Evolutionary conservation across 2,888 invertebrate genomes (phyloP).

Genomic region (Drosophila falleni): DNA sequence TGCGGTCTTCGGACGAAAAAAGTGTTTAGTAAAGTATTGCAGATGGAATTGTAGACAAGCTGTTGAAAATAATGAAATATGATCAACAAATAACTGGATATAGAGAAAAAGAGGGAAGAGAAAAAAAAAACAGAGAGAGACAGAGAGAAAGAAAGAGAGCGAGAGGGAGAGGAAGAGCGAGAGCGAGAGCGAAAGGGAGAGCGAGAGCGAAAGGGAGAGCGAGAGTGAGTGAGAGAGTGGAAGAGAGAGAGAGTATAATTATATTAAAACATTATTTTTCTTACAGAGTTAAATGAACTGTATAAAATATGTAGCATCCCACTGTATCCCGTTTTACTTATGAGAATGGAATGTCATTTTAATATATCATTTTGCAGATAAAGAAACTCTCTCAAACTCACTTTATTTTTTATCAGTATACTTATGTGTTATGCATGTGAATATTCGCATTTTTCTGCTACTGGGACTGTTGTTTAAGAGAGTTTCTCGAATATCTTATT

Average conservation of each 20-base stretch:
- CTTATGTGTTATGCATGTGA: constrained; percentile 8
- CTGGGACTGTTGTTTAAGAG: constrained; percentile 22
- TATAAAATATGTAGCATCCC: background rate
- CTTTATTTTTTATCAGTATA: constrained; percentile 36
- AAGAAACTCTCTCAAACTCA: constrained; percentile 29
- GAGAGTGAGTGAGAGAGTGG: background rate
- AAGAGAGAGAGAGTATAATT: too few species aligned
- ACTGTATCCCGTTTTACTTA: background rate
- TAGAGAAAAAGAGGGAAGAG: background rate
- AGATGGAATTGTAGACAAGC: constrained; percentile 24
- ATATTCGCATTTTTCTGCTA: constrained; percentile 44
- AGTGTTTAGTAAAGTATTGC: constrained; percentile 23
- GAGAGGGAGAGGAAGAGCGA: too few species aligned
- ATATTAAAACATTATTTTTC: too few species aligned
- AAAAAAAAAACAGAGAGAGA: background rate
- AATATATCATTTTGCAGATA: constrained; percentile 48
- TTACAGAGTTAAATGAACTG: too few species aligned
- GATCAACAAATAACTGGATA: constrained; percentile 18
- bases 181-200: too few species aligned
- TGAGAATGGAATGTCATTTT: constrained; percentile 34
- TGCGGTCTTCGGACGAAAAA: constrained; percentile 21
- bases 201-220: too few species aligned
- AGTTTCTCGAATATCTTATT: constrained; percentile 56
- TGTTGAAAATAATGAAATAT: constrained; percentile 28
- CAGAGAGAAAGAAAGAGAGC: too few species aligned